Conservation (phyloP, 2,113 vertebrate species). For the Pipa parva region DNA sequence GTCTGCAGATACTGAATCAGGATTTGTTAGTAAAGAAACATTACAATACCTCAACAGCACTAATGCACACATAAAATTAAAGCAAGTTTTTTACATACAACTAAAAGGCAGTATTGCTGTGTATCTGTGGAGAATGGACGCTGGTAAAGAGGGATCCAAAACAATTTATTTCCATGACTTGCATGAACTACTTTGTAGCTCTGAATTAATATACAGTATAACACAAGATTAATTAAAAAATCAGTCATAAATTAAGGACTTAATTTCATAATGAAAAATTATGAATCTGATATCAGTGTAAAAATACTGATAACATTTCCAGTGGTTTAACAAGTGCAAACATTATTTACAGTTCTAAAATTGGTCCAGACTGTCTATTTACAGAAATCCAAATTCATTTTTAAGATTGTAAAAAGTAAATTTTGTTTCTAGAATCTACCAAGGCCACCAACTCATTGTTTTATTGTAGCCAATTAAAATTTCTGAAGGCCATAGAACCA, state of each 20-base stretch:
- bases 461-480: neutral
- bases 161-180: slow-evolving; percentile 62
- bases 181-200: slow-evolving; percentile 70
- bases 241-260: slow-evolving; percentile 82
- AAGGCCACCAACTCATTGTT: slow-evolving; percentile 42
- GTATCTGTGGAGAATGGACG: slow-evolving; percentile 53
- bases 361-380: slow-evolving; percentile 69
- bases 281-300: slow-evolving; percentile 62
- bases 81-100: slow-evolving; percentile 55
- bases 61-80: slow-evolving; percentile 47
- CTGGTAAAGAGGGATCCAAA: slow-evolving; percentile 42
- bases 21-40: slow-evolving; percentile 54
- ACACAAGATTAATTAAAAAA: slow-evolving; percentile 65
- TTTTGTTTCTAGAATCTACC: slow-evolving; percentile 69
- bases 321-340: slow-evolving; percentile 78
- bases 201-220: slow-evolving; percentile 68
- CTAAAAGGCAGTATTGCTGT: slow-evolving; percentile 51
- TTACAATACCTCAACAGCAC: slow-evolving; percentile 49
- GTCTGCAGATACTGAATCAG: slow-evolving; percentile 62
- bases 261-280: slow-evolving; percentile 69
- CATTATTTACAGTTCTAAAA: slow-evolving; percentile 67
- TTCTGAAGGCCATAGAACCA: slow-evolving; percentile 9
- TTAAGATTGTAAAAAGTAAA: slow-evolving; percentile 62
- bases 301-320: slow-evolving; percentile 64
- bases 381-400: slow-evolving; percentile 61